These are phyloP conservation scores for Scomber scombrus DNA, from an alignment of 2,113 vertebrate genomes.

Conservation along the genomic window DNA sequence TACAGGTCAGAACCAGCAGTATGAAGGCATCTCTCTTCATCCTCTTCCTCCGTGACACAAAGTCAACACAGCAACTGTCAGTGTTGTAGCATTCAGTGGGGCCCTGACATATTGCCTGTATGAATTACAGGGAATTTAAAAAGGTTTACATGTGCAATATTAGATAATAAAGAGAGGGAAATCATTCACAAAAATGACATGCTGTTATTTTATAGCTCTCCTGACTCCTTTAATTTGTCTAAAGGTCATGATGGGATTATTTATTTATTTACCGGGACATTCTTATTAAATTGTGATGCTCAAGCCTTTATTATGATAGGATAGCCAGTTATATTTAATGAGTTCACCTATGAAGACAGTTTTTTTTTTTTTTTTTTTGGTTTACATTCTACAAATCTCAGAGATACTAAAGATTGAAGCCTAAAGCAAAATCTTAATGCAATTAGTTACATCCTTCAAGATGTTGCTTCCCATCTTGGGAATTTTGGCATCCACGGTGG, in stretches of 20 bases:
- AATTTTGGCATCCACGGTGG: too few species aligned
- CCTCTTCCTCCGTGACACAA: background rate
- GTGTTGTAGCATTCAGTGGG: conserved; percentile 2
- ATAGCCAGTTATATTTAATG: too few species aligned
- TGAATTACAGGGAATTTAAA: background rate
- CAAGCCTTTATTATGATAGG: background rate
- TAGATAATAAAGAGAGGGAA: background rate
- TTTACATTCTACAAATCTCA: too few species aligned
- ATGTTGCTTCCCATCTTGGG: too few species aligned
- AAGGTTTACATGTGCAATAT: background rate
- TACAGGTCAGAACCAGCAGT: conserved; percentile 40
- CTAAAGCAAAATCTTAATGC: too few species aligned
- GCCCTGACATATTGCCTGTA: background rate
- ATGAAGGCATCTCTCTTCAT: background rate
- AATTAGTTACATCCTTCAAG: too few species aligned
- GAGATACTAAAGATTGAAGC: too few species aligned
- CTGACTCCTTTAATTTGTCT: background rate
- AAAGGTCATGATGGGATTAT: background rate
- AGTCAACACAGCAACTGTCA: conserved; percentile 37
- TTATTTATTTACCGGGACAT: background rate
- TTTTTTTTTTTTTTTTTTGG: too few species aligned
- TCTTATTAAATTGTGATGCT: background rate
- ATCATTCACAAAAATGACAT: background rate
- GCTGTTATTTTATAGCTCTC: background rate
- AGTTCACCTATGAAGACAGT: too few species aligned